Evolutionary conservation across 2,797 vertebrate species (phyloP).

Genomic region (Prionace glauca): DNA sequence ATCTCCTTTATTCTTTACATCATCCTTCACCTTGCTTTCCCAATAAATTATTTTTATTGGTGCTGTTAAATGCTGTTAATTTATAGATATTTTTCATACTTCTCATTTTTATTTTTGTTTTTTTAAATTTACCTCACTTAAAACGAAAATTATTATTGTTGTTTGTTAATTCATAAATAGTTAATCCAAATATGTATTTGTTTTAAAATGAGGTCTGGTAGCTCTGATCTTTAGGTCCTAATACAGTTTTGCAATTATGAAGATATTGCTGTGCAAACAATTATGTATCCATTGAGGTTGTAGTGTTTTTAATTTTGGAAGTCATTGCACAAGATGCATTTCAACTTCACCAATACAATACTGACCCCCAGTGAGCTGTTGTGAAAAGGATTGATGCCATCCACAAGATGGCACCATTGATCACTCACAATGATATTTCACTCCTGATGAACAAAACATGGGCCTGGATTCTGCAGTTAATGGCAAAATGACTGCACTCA

Average conservation of each 20-base stretch:
- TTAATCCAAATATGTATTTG: neutral
- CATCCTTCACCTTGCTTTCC: neutral
- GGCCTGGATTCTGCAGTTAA: neutral
- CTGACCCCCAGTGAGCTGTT: conserved; percentile 28
- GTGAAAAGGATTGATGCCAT: neutral
- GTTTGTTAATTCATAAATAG: neutral
- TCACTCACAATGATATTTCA: neutral
- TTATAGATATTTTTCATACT: neutral
- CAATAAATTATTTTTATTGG: neutral
- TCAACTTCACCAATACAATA: neutral
- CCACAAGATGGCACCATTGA: conserved; percentile 29
- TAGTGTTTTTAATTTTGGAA: neutral
- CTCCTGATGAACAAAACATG: neutral
- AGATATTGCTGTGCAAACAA: neutral
- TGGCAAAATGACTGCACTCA: neutral
- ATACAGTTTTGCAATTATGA: neutral
- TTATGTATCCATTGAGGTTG: no score
- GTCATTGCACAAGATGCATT: neutral
- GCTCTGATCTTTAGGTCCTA: neutral
- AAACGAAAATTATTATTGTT: neutral
- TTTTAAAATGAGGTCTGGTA: neutral
- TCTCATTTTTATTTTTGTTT: neutral
- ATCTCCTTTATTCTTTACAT: neutral
- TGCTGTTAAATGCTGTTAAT: neutral
- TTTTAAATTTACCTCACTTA: neutral